Base-by-base conservation (phyloP, 2,113 vertebrate species). In the Meleagris gallopavo region DNA sequence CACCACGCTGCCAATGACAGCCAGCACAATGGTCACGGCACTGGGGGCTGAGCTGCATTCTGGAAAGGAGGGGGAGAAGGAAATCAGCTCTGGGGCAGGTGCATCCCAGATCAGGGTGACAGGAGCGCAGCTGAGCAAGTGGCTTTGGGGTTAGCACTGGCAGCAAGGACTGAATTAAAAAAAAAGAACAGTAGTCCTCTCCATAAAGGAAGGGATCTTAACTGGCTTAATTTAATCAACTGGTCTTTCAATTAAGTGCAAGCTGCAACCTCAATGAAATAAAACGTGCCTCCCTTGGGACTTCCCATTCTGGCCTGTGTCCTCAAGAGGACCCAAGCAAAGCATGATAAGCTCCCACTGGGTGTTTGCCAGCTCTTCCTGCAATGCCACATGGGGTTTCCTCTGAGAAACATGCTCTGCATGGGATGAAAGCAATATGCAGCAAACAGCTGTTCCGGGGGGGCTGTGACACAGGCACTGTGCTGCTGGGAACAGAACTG, bases 1-100 rank as follows among this genome's bases (percentile, higher is more conserved):
- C 81, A 99, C 97, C 93, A 99, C 99, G 52, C 98, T 98, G 96
- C 99, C 98, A 0, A 99, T 99, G 87, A 99, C 99, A 0, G 98
- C 98, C 85, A 99, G 84, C 83, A 99, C 98, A 27, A 99, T 99
- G 8, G 95, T 99, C 89, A 97, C 82, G 6, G 98, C 98, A 0
- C 98, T 98, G 3, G 99, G 98, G 27, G 98, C 97, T 0, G 97
- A 96, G 22, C 97, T 98, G 65, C 99, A 99, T 30, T 99, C 99
- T 99, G 97, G 6, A 77, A 86, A 70, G 0, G 13, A 88, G 29
- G 25, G 22, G 43, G 8, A 67, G 45, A 76, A 80, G 18, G 22
- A 71, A 57, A 72, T 91, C 41, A 94, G 83, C 29, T 65, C 16
- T 18, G 7, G 22, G 64, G 13, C 1, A 4, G 64, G 60, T 11